A percentile compares a stretch with the other conserved stretches of the same genome.
Conservation (phyloP, 2,113 vertebrate genomes). For the Parotia lawesii region DNA sequence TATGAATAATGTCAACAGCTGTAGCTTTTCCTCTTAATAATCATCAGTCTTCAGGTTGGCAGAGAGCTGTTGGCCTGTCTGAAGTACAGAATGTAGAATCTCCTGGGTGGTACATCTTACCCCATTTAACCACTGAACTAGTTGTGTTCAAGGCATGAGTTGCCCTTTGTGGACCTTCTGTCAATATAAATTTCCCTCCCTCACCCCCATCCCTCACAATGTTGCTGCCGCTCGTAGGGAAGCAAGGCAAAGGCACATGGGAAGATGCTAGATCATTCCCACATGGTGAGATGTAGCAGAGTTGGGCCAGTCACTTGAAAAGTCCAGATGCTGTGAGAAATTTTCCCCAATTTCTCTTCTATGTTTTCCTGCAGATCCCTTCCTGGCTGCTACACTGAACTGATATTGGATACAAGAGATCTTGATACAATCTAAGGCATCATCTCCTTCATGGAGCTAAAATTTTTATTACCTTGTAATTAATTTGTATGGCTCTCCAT, state of each 20-base stretch:
- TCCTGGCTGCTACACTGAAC: not conserved
- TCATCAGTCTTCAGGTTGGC: not conserved
- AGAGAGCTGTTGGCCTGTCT: not conserved
- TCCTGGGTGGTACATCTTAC: not conserved
- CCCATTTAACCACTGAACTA: not conserved
- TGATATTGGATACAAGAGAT: not conserved
- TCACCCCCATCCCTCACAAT: not conserved
- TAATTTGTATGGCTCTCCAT: not conserved
- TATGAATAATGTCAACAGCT: not conserved
- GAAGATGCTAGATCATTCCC: not conserved
- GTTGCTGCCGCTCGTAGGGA: fast-evolving
- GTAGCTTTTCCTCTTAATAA: not conserved
- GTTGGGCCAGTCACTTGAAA: not conserved
- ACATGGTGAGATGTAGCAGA: not conserved
- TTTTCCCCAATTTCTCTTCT: not conserved
- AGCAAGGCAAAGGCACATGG: not conserved
- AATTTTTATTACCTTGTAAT: not conserved
- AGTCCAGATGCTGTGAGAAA: not conserved
- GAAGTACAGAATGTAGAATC: not conserved
- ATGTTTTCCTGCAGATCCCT: not conserved
- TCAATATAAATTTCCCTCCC: not conserved
- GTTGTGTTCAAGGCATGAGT: not conserved
- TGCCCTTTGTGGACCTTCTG: not conserved
- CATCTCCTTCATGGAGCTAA: not conserved
- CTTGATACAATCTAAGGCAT: not conserved